Evolutionary conservation across 2,797 vertebrate species (phyloP).

Genomic region (Agapornis canus): DNA sequence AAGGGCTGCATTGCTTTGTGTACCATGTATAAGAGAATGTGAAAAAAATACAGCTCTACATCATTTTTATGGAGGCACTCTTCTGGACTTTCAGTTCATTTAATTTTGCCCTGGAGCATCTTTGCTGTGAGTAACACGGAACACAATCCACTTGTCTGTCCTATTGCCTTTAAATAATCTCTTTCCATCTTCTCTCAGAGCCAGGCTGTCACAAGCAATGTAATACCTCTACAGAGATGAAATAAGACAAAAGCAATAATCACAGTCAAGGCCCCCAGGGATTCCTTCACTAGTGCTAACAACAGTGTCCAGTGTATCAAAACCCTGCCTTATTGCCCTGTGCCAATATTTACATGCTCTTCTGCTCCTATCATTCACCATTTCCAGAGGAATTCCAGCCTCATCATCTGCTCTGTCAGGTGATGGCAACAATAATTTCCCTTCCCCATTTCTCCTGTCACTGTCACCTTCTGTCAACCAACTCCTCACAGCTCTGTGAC

Average conservation of each 20-base stretch:
- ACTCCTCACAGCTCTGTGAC: accelerated
- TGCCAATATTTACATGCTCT: constrained; percentile 37
- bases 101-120: constrained; percentile 55
- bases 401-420: neutral
- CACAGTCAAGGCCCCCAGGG: neutral
- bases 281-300: constrained; percentile 9
- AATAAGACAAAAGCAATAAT: constrained; percentile 66
- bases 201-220: constrained; percentile 26
- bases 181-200: constrained; percentile 30
- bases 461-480: neutral
- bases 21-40: neutral
- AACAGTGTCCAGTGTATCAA: constrained; percentile 36
- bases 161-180: constrained; percentile 36
- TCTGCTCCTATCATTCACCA: neutral
- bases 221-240: constrained; percentile 34
- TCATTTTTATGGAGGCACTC: constrained; percentile 44
- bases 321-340: constrained; percentile 23
- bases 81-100: constrained; percentile 35
- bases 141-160: constrained; percentile 26
- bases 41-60: neutral
- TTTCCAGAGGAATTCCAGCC: neutral
- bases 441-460: neutral
- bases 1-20: neutral
- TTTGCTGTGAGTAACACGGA: constrained; percentile 29
- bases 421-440: neutral